Percentiles rank a stretch among this genome's conserved stretches.
Conservation (phyloP, 2,113 vertebrate species). For the Siniperca chuatsi region DNA sequence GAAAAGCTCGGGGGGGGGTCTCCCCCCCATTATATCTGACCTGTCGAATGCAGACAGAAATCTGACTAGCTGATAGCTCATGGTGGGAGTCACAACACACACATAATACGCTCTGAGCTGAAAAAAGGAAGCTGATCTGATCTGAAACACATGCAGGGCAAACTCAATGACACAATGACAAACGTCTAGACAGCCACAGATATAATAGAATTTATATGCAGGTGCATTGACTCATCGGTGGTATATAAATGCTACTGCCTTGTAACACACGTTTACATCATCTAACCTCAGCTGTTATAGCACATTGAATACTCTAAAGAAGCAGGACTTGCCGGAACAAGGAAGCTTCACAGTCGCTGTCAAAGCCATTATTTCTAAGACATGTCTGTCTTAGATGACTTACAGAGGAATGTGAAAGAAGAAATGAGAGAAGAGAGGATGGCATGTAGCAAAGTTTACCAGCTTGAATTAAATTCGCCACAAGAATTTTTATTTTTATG, state of each 20-base stretch:
- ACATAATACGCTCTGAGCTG: slow-evolving; percentile 15
- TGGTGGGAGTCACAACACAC: slow-evolving; percentile 45
- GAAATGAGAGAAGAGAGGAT: slow-evolving; percentile 11
- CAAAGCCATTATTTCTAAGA: slow-evolving; percentile 24
- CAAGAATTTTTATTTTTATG: slow-evolving; percentile 4
- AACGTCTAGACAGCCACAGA: slow-evolving; percentile 76
- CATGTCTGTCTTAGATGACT: slow-evolving; percentile 12
- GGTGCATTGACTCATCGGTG: slow-evolving; percentile 61
- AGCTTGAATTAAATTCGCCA: slow-evolving; percentile 19
- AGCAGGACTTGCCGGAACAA: neutral
- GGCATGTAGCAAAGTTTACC: slow-evolving; percentile 9
- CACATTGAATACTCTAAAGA: slow-evolving; percentile 4
- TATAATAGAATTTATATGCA: slow-evolving; percentile 69
- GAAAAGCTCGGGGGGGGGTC: slow-evolving; percentile 66
- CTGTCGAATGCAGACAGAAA: slow-evolving; percentile 47
- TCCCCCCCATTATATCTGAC: slow-evolving; percentile 54
- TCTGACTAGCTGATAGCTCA: slow-evolving; percentile 45
- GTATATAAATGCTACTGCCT: slow-evolving; percentile 58
- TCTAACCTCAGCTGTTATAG: slow-evolving; percentile 52
- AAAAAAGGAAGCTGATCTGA: slow-evolving; percentile 45
- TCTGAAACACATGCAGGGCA: slow-evolving; percentile 40
- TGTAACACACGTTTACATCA: slow-evolving; percentile 65
- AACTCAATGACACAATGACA: slow-evolving; percentile 72
- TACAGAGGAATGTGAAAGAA: slow-evolving; percentile 22
- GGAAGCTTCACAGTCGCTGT: slow-evolving; percentile 35